phyloP scores from a whole-genome alignment of 23 tunicate genomes.

The Styela clava region DNA sequence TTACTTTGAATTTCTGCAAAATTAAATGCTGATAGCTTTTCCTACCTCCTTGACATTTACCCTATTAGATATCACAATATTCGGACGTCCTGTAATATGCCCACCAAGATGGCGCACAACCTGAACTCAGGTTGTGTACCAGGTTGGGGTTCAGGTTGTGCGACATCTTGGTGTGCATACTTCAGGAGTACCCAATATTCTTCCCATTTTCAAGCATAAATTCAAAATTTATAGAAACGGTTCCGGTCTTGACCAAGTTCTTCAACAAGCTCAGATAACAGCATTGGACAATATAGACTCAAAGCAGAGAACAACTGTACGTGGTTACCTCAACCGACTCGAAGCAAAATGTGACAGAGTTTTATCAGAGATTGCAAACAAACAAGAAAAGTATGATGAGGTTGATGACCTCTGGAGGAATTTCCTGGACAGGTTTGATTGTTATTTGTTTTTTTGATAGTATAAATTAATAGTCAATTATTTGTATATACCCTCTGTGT shows the following conservation, averaged over 20 bases:
- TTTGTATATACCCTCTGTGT: background rate
- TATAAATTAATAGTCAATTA: background rate
- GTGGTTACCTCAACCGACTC: constrained; percentile 68
- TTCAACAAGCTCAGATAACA: constrained; percentile 88
- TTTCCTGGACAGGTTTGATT: constrained; percentile 59
- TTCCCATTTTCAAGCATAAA: too few species aligned
- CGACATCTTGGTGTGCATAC: too few species aligned
- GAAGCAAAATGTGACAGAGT: constrained; percentile 50
- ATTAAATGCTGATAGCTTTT: too few species aligned
- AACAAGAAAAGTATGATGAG: constrained; percentile 85
- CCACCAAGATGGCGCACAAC: too few species aligned
- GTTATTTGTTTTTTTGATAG: background rate
- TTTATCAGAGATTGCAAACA: constrained; percentile 54
- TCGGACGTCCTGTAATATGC: too few species aligned
- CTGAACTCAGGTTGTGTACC: too few species aligned
- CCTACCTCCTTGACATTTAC: too few species aligned
- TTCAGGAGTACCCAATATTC: too few species aligned
- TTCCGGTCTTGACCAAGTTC: constrained; percentile 53
- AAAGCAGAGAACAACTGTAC: constrained; percentile 60
- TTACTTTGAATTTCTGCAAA: too few species aligned
- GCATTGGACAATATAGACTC: constrained; percentile 32
- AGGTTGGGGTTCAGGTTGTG: too few species aligned
- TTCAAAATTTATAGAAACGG: constrained; percentile 42
- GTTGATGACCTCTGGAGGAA: constrained; percentile 83
- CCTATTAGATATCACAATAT: too few species aligned